These are phyloP conservation scores for Stegostoma tigrinum DNA, from an alignment of 2,113 vertebrate genomes.

Conservation along the genomic window DNA sequence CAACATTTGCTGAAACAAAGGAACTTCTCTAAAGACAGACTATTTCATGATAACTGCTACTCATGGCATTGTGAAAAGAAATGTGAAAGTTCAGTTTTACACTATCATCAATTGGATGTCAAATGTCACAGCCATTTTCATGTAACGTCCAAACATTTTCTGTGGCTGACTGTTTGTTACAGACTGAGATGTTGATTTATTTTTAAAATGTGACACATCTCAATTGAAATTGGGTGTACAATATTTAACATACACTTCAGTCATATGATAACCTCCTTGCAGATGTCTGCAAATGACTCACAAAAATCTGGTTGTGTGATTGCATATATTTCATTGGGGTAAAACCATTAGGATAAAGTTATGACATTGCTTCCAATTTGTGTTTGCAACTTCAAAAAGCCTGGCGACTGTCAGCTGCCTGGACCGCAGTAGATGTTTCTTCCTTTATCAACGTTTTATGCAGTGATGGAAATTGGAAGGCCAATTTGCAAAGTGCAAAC, in stretches of 20 bases:
- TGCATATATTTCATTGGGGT: neutral
- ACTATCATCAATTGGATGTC: neutral
- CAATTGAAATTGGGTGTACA: neutral
- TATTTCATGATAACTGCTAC: neutral
- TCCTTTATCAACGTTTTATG: neutral
- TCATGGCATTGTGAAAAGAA: neutral
- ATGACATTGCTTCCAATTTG: neutral
- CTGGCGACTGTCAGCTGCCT: neutral
- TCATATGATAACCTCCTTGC: neutral
- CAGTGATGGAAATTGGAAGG: neutral
- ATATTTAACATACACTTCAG: neutral
- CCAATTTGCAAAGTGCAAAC: neutral
- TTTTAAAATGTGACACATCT: neutral
- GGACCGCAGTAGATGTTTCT: neutral
- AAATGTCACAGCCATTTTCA: neutral
- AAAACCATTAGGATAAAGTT: neutral
- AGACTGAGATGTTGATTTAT: neutral
- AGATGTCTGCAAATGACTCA: neutral
- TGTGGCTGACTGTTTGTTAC: neutral
- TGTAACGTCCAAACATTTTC: neutral
- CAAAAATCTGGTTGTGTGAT: neutral
- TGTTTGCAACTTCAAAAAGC: neutral
- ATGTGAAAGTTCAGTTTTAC: neutral
- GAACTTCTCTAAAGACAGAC: neutral
- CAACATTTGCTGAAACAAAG: neutral